Percentiles rank a stretch among this genome's conserved stretches.
These are phyloP conservation scores for Lithosia quadra DNA, from an alignment of 2,888 invertebrate species.

Conservation along the genomic window DNA sequence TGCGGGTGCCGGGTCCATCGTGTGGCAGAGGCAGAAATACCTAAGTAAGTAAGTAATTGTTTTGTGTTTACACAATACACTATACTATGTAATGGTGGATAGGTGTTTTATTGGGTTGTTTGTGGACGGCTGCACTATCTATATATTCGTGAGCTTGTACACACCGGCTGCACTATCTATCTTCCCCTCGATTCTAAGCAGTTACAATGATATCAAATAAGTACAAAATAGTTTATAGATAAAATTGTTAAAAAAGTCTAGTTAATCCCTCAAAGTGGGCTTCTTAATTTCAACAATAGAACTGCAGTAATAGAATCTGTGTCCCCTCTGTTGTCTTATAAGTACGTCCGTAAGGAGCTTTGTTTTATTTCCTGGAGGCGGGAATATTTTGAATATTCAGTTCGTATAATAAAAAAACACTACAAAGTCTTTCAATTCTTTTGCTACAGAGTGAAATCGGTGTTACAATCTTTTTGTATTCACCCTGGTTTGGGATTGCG, in stretches of 20 bases:
- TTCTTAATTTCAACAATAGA: neutral
- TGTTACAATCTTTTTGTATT: neutral
- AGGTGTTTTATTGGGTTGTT: no score
- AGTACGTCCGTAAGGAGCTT: neutral
- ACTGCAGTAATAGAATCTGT: neutral
- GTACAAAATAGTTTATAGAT: no score
- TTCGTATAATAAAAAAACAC: neutral
- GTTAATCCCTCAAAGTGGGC: neutral
- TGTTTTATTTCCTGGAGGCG: neutral
- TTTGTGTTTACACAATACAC: no score
- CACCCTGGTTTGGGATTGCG: neutral
- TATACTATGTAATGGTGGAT: no score
- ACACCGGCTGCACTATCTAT: no score
- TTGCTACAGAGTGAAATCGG: neutral
- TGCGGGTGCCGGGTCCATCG: no score
- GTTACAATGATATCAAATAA: no score
- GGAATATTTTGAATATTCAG: constrained; percentile 1
- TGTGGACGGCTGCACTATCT: no score
- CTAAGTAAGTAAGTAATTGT: no score
- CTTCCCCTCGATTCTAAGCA: no score
- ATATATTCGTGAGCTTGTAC: no score
- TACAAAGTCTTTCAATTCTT: neutral
- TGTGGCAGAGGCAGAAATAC: no score
- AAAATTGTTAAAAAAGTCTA: constrained; percentile 15
- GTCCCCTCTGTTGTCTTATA: neutral